phyloP scores from a whole-genome alignment of 2,797 vertebrate genomes.

The Benthosema pterotum region DNA sequence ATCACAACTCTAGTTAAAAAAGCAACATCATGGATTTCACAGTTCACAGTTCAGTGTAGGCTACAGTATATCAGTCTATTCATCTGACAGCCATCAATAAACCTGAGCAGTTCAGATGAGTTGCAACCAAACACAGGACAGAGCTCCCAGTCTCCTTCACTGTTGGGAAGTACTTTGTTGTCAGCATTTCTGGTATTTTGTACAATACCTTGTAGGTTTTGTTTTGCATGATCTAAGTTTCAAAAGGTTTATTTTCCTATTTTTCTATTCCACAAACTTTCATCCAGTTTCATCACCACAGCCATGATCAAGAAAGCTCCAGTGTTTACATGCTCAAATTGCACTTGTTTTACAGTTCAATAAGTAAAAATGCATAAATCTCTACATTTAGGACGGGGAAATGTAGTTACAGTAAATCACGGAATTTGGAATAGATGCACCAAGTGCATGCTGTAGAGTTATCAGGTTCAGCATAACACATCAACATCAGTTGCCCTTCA shows the following conservation, averaged over 20 bases:
- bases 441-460: constrained; percentile 73
- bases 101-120: constrained; percentile 17
- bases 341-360: constrained; percentile 79
- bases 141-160: constrained; percentile 54
- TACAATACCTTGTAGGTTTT: constrained; percentile 74
- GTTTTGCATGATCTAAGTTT: constrained; percentile 84
- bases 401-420: constrained; percentile 64
- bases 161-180: constrained; percentile 51
- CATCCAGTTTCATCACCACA: constrained; percentile 70
- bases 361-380: constrained; percentile 64
- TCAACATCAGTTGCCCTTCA: constrained; percentile 73
- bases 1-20: too few species aligned
- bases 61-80: too few species aligned
- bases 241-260: constrained; percentile 80
- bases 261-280: constrained; percentile 69
- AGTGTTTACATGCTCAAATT: constrained; percentile 80
- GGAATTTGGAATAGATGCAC: constrained; percentile 72
- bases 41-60: neutral
- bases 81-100: constrained; percentile 14
- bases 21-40: too few species aligned
- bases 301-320: constrained; percentile 66
- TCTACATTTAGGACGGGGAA: constrained; percentile 50
- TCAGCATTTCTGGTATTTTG: constrained; percentile 67
- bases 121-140: constrained; percentile 40
- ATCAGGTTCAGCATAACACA: constrained; percentile 74